Evolutionary conservation across 37 sponge, comb jelly and placozoan genomes (phyloP).

Genomic region (Beroe ovata): DNA sequence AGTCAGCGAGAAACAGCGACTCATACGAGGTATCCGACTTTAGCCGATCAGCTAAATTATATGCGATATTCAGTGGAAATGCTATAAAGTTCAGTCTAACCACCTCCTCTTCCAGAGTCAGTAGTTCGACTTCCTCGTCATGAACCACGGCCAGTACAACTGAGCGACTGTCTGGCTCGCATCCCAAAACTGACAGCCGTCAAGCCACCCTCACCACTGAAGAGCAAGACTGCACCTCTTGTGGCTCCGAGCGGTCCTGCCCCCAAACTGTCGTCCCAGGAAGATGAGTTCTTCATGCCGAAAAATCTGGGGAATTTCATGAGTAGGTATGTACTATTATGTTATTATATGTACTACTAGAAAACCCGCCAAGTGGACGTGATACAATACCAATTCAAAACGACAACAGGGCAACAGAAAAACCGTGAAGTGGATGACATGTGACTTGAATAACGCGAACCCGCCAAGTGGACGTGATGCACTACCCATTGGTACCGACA

Average conservation of each 20-base stretch:
- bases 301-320: conserved; percentile 54
- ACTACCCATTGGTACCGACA: no score
- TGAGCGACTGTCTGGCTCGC: conserved; percentile 33
- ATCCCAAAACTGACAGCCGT: conserved; percentile 25
- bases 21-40: conserved; percentile 47
- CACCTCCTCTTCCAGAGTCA: no score
- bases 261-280: conserved; percentile 13
- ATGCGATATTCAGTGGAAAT: no score
- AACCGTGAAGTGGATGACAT: no score
- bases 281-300: conserved; percentile 39
- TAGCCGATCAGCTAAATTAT: no score
- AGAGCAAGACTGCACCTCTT: background rate
- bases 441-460: no score
- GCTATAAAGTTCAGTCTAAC: no score
- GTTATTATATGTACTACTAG: no score
- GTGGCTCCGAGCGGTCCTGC: background rate
- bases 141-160: conserved; percentile 33
- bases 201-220: background rate
- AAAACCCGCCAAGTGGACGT: no score
- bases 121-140: conserved; percentile 16
- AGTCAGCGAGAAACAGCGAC: conserved; percentile 45
- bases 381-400: background rate
- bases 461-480: no score
- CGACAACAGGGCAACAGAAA: no score
- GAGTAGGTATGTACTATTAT: background rate